Percentiles rank a stretch among this genome's conserved stretches.
These are phyloP conservation scores for Nerophis lumbriciformis DNA, from an alignment of 2,113 vertebrate genomes.

Conservation along the genomic window DNA sequence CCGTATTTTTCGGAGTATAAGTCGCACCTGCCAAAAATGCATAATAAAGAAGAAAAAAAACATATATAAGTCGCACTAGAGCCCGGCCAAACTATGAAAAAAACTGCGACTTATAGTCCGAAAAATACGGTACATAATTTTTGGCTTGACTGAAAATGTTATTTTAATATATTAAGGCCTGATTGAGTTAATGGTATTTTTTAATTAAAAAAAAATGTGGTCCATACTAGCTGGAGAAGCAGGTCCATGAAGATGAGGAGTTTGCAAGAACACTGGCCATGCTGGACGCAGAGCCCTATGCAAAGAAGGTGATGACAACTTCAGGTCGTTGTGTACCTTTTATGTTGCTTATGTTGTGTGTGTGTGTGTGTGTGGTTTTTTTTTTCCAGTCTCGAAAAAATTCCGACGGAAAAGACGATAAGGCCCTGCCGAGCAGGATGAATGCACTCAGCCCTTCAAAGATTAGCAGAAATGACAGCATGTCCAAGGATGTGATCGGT, in stretches of 20 bases:
- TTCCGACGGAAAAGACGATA: constrained; percentile 48
- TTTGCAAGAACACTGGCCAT: constrained; percentile 91
- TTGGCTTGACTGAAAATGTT: too few relatives aligned
- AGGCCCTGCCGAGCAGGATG: constrained; percentile 27
- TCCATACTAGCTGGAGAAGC: constrained; percentile 80
- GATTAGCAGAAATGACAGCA: neutral
- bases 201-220: neutral
- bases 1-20: too few relatives aligned
- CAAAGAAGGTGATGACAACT: constrained; percentile 78
- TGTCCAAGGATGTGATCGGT: constrained; percentile 36
- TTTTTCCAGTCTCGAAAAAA: constrained; percentile 73
- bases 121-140: too few relatives aligned
- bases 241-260: constrained; percentile 89
- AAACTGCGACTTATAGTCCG: too few relatives aligned
- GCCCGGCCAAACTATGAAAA: too few relatives aligned
- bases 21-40: too few relatives aligned
- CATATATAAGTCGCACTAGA: too few relatives aligned
- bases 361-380: neutral
- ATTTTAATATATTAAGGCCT: too few relatives aligned
- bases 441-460: constrained; percentile 41
- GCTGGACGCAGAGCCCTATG: constrained; percentile 81
- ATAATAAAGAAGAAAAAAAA: too few relatives aligned
- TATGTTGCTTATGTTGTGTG: neutral
- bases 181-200: neutral
- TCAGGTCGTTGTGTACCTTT: neutral